Conservation (phyloP, 2,113 vertebrate species). For the Anhinga anhinga region DNA sequence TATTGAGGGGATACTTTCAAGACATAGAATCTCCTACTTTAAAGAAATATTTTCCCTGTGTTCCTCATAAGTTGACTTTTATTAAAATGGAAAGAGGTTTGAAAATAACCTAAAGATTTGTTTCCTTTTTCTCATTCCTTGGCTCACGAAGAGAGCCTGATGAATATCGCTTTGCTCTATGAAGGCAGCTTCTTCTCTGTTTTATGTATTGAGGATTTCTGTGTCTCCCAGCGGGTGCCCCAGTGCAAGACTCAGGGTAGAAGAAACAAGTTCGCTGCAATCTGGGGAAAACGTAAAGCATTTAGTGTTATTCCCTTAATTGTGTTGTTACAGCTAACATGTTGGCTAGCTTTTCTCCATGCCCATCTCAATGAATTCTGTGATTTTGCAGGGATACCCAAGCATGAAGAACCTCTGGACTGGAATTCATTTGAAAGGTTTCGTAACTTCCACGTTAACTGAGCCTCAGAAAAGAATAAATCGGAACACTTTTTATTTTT, state of each 20-base stretch:
- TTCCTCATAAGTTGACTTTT: background rate
- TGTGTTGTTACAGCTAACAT: background rate
- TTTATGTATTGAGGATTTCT: background rate
- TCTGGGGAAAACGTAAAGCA: background rate
- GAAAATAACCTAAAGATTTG: slow-evolving; percentile 37
- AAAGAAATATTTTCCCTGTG: slow-evolving; percentile 25
- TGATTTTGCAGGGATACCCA: background rate
- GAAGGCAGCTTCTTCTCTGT: background rate
- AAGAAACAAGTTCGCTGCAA: background rate
- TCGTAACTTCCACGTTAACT: background rate
- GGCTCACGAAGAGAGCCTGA: background rate
- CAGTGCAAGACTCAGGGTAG: background rate
- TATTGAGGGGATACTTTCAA: background rate
- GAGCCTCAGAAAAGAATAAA: background rate
- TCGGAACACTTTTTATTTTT: background rate
- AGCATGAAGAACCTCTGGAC: background rate
- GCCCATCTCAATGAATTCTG: background rate
- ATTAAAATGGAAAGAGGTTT: slow-evolving; percentile 60
- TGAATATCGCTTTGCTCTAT: background rate
- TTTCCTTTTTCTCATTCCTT: slow-evolving; percentile 24
- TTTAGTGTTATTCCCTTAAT: background rate
- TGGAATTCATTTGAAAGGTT: background rate
- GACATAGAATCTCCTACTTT: background rate
- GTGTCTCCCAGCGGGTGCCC: background rate
- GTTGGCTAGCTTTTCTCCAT: background rate